A percentile compares a stretch with the other conserved stretches of the same genome.
These are phyloP conservation scores for Auanema freiburgensis DNA, from an alignment of 2,888 invertebrate species.

Conservation along the genomic window DNA sequence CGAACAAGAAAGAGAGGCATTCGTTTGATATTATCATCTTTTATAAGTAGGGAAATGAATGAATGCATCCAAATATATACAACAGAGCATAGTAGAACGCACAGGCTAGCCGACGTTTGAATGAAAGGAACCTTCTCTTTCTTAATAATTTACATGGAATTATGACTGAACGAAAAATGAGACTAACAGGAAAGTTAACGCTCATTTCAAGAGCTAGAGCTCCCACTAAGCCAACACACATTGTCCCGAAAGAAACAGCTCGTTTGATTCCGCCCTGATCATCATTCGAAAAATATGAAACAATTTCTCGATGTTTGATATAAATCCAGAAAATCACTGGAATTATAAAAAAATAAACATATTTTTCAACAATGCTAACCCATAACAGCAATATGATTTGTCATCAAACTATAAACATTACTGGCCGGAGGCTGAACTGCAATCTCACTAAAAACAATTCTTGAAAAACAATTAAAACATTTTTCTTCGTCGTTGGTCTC, in stretches of 20 bases:
- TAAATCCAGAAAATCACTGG: slow-evolving; percentile 16
- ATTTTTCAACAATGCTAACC: slow-evolving; percentile 2
- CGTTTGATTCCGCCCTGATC: slow-evolving; percentile 8
- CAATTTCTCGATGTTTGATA: slow-evolving; percentile 19
- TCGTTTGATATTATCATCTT: slow-evolving; percentile 15
- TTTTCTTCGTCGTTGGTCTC: not conserved
- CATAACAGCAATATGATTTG: slow-evolving; percentile 22
- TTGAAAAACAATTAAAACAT: not conserved
- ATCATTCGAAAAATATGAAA: slow-evolving; percentile 18
- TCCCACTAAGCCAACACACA: slow-evolving; percentile 16
- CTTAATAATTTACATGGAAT: slow-evolving; percentile 6
- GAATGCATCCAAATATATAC: slow-evolving; percentile 20
- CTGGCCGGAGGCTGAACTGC: slow-evolving; percentile 18
- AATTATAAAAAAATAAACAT: not conserved
- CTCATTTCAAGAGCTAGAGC: slow-evolving; percentile 20
- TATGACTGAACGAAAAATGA: not conserved
- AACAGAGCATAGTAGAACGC: slow-evolving; percentile 12
- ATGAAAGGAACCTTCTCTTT: slow-evolving; percentile 17
- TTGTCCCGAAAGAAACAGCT: slow-evolving; percentile 14
- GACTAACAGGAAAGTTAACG: slow-evolving; percentile 19
- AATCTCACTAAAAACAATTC: slow-evolving; percentile 14
- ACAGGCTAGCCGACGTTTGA: slow-evolving; percentile 16
- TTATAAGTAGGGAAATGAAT: slow-evolving; percentile 13
- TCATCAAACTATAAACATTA: slow-evolving; percentile 22
- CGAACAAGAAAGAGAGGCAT: slow-evolving; percentile 9